Base-by-base conservation (phyloP, 2,113 vertebrate genomes). In the Malurus melanocephalus region DNA sequence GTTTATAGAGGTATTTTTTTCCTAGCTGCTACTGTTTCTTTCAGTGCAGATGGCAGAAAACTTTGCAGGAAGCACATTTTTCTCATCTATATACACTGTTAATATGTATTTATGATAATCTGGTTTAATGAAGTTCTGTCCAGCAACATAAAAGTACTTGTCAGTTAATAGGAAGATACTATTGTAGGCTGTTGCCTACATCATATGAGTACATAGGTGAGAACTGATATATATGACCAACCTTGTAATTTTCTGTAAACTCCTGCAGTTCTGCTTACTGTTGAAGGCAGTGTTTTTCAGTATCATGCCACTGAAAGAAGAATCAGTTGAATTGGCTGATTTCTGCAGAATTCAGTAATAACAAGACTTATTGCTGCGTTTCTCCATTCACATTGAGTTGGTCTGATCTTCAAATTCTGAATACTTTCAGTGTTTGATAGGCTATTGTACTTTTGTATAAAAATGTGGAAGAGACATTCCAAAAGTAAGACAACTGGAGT, bases 1-100 rank as follows among this genome's bases (percentile, higher is more conserved):
- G 95, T 88, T 94, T 92, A 67, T 80, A 65, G 48, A 93, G 78
- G 32, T 75, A n/a, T 64, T 62, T 69, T 56, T 45, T 26, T 5
- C 11, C 51, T 60, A 24, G 42, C 53, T 80, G 24, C 17, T 74
- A 4, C 20, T 45, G 27, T n/a, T 67, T 3, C 57, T 88, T 81
- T 68, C 51, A 65, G 53, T 86, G 42, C 53, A 91, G 61, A 53
- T 49, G 61, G 32, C 46, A 77, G 62, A 77, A 83, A 43, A 10
- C 48, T 53, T 77, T 89, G 26, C 33, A 75, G 80, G 53, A 56
- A 56, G 72, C 40, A n/a, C 10, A 1, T 51, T 78, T 73, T 68
- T 80, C 78, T 68, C 23, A 4, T 55, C 32, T 61, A 52, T 72
- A 15, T 56, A 53, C 55, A 40, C 13, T 49, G 10, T 56, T 48